Evolutionary conservation across 2,113 vertebrate genomes (phyloP).

Genomic region (Spea multiplicata): DNA sequence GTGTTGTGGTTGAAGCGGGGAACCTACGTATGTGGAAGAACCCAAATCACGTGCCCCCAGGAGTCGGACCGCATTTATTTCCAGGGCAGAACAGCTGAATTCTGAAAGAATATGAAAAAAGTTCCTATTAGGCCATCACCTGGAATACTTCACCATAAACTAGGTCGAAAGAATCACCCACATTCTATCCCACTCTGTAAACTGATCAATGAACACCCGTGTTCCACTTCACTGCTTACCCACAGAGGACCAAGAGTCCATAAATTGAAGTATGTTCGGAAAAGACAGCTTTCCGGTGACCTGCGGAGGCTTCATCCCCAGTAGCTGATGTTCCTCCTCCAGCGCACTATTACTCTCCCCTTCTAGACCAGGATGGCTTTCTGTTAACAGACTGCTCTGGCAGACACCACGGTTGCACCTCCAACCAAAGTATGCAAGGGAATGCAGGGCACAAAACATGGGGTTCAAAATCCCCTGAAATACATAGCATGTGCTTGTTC

Average conservation of each 20-base stretch:
- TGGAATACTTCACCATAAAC: not conserved
- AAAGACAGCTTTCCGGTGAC: not conserved
- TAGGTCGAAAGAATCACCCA: not conserved
- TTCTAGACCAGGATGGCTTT: not conserved
- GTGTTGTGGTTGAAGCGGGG: not conserved
- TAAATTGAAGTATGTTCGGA: conserved; percentile 8
- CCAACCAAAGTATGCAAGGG: conserved; percentile 37
- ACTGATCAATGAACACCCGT: not conserved
- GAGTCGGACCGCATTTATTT: conserved; percentile 32
- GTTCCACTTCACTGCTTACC: conserved; percentile 1
- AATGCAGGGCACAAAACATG: conserved; percentile 36
- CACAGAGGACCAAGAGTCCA: conserved; percentile 12
- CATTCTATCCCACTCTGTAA: not conserved
- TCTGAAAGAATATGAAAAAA: conserved; percentile 1
- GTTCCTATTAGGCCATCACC: not conserved
- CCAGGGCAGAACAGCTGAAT: conserved; percentile 27
- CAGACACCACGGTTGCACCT: conserved; percentile 7
- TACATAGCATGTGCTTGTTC: conserved; percentile 4
- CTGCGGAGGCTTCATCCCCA: not conserved
- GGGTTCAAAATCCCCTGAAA: conserved; percentile 40
- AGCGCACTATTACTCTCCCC: not conserved
- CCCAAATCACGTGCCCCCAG: not conserved
- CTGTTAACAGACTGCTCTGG: not conserved
- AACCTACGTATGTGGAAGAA: not conserved
- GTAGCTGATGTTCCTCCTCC: not conserved